Evolutionary conservation across 2,888 invertebrate genomes (phyloP), one percentile per base, ranked within the genome.

Genomic region (Agonopterix heracliana): DNA sequence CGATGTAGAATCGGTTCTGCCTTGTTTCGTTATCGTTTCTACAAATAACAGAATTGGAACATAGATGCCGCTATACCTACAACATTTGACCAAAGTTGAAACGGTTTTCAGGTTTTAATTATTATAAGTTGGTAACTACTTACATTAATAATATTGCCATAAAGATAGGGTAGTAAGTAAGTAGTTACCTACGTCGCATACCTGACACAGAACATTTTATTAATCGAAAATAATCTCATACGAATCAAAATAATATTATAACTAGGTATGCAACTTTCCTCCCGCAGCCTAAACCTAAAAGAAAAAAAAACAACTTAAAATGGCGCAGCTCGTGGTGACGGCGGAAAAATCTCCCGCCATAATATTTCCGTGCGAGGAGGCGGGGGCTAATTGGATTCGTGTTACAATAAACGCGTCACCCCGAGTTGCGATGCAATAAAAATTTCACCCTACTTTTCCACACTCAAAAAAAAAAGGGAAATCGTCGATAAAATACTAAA

Each of bases 331-430:
- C 43, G 7, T 10, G 17, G n/a, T 17, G 10, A 17, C 43, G 10
- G 12, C 59, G 65, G 59, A 67, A 68, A 64, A 58, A 60, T 47
- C 60, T 63, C 57, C 60, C 59, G 62, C 56, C 59, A 60, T 61
- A 64, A 66, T 66, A 69, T 68, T 73, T 70, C 64, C 57, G 62
- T 54, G 54, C 56, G 43, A 43, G 26, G 55, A 54, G 56, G 59
- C 58, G 55, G 58, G 61, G 56, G 59, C 75, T 81, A 81, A 80
- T 79, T 79, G 81, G 80, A 69, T 66, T 81, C 78, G 63, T 61
- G 69, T 79, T 78, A 77, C 78, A 74, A 72, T 69, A 71, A 71
- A 68, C 69, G 38, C 38, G 66, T 63, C 66, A 59, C 49, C 64
- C 64, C 60, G 60, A 59, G 56, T 51, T 54, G 55, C 59, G 58